A percentile compares a stretch with the other conserved stretches of the same genome.
phyloP scores from a whole-genome alignment of 1,140 invertebrate genomes.

The Ptiloglossa arizonensis region DNA sequence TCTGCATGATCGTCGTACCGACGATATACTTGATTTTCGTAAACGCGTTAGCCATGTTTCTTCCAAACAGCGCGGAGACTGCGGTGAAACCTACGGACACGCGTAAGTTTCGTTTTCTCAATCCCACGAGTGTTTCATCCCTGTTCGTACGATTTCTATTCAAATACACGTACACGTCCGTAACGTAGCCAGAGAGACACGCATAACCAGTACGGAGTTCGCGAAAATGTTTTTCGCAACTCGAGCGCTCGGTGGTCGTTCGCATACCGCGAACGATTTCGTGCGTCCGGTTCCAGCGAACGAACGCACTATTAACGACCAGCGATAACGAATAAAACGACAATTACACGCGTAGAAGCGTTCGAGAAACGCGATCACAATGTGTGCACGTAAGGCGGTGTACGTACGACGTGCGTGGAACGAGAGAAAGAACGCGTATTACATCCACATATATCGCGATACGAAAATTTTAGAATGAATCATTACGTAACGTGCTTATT shows the following conservation, averaged over 20 bases:
- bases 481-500: slow-evolving; percentile 1
- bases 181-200: too few species aligned
- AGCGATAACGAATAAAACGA: slow-evolving; percentile 8
- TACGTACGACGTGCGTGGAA: too few species aligned
- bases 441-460: slow-evolving; percentile 1
- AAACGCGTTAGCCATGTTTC: slow-evolving; percentile 57
- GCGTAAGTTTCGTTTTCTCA: slow-evolving; percentile 57
- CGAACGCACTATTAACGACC: background rate
- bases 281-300: background rate
- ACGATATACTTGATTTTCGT: slow-evolving; percentile 70
- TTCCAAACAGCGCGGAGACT: slow-evolving; percentile 28
- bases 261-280: background rate
- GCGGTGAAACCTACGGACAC: slow-evolving; percentile 18
- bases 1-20: slow-evolving; percentile 72
- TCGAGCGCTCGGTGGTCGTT: too few species aligned
- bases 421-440: too few species aligned
- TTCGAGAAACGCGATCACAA: background rate
- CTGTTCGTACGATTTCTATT: too few species aligned
- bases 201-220: too few species aligned
- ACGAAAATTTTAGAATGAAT: slow-evolving; percentile 8
- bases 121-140: too few species aligned
- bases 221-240: too few species aligned
- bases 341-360: background rate
- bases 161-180: too few species aligned
- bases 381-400: background rate